Evolutionary conservation across 53 echinoderm and acorn worm species (phyloP).

Genomic region (Patiria pectinifera): DNA sequence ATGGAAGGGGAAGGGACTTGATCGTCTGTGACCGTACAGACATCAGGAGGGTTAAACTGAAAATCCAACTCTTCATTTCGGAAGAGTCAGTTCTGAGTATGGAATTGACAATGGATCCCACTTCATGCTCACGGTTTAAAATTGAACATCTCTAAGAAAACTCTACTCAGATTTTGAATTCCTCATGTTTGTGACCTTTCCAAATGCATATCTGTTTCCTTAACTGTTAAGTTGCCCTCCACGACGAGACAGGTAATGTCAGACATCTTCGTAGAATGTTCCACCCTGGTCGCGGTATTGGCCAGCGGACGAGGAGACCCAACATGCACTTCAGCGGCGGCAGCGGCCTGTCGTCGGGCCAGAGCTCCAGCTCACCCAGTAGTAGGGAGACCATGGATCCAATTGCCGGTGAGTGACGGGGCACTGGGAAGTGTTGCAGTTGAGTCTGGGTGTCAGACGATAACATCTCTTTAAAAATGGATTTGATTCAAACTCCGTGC

Average conservation of each 20-base stretch:
- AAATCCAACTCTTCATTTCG: too few species aligned
- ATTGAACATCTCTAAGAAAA: too few species aligned
- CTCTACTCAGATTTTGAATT: background rate
- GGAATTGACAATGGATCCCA: too few species aligned
- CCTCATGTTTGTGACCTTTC: background rate
- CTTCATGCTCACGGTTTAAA: too few species aligned
- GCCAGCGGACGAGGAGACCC: constrained; percentile 87
- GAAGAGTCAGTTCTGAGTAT: too few species aligned
- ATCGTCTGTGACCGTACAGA: too few species aligned
- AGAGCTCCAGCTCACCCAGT: constrained; percentile 94
- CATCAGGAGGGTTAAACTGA: too few species aligned
- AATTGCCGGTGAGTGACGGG: constrained; percentile 82
- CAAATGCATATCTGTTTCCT: constrained; percentile 8
- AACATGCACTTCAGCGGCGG: constrained; percentile 99
- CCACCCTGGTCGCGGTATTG: constrained; percentile 96
- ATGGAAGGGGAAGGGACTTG: too few species aligned
- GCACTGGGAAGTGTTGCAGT: background rate
- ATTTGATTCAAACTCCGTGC: too few species aligned
- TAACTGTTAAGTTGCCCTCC: constrained; percentile 43
- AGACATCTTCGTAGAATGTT: constrained; percentile 99
- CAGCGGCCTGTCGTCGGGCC: constrained; percentile 83
- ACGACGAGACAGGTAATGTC: constrained; percentile 96
- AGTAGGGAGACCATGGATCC: constrained; percentile 99
- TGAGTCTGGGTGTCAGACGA: too few species aligned
- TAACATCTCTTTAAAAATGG: too few species aligned